These are phyloP conservation scores for Siphlonurus alternatus DNA, from an alignment of 2,888 invertebrate species.

Conservation along the genomic window DNA sequence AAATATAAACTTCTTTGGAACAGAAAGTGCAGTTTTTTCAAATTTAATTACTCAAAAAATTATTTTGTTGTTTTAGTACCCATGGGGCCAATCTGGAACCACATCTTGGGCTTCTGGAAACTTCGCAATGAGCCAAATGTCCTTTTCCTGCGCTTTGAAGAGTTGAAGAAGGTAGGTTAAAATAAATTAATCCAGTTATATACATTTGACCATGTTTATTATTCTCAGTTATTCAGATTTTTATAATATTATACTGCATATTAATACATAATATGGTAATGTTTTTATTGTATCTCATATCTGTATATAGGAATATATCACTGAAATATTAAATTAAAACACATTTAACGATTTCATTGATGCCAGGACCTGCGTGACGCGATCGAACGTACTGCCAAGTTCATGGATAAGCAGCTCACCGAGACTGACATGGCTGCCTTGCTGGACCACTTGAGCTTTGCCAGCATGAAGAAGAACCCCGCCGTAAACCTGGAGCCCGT, in stretches of 20 bases:
- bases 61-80: conserved; percentile 17
- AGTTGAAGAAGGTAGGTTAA: conserved; percentile 42
- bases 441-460: conserved; percentile 57
- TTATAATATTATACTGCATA: too few species aligned
- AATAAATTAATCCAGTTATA: neutral
- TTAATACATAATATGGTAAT: too few species aligned
- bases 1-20: neutral
- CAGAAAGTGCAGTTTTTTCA: neutral
- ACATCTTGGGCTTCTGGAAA: conserved; percentile 47
- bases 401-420: conserved; percentile 46
- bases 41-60: neutral
- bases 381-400: conserved; percentile 50
- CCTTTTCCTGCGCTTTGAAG: conserved; percentile 65
- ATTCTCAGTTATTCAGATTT: too few species aligned
- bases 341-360: too few species aligned
- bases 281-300: too few species aligned
- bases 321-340: too few species aligned
- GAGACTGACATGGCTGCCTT: conserved; percentile 49
- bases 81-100: conserved; percentile 40
- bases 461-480: conserved; percentile 65
- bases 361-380: conserved; percentile 48
- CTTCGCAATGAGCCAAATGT: conserved; percentile 50
- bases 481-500: conserved; percentile 52
- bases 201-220: too few species aligned
- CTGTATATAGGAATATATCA: too few species aligned